Percentiles rank a stretch among this genome's conserved stretches.
phyloP scores from a whole-genome alignment of 1,140 invertebrate species.

The Euborellia annulipes region DNA sequence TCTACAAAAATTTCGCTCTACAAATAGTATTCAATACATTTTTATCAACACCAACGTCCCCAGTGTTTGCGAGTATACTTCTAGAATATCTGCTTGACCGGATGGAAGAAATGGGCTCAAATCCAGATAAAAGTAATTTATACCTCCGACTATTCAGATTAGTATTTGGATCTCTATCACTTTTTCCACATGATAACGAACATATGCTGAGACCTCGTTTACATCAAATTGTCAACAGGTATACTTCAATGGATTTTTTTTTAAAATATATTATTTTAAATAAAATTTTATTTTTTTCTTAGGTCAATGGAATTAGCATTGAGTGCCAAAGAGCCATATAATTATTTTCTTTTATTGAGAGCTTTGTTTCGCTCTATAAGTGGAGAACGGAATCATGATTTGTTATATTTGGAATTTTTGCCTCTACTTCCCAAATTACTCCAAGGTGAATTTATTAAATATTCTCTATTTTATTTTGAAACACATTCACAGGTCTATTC shows the following conservation, averaged over 20 bases:
- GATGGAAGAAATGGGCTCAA: slow-evolving; percentile 96
- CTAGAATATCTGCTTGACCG: slow-evolving; percentile 87
- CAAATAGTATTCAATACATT: slow-evolving; percentile 95
- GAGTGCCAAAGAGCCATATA: slow-evolving; percentile 93
- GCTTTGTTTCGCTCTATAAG: slow-evolving; percentile 86
- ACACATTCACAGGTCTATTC: too few species aligned
- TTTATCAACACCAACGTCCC: slow-evolving; percentile 83
- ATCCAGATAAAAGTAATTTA: slow-evolving; percentile 78
- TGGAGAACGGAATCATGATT: slow-evolving; percentile 82
- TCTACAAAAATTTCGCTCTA: slow-evolving; percentile 79
- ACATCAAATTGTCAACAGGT: slow-evolving; percentile 83
- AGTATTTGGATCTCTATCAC: slow-evolving; percentile 92
- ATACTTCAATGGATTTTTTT: slow-evolving; percentile 5
- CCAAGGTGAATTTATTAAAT: slow-evolving; percentile 40
- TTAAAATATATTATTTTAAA: too few species aligned
- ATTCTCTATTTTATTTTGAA: too few species aligned
- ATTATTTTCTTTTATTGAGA: slow-evolving; percentile 80
- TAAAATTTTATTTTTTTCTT: slow-evolving; percentile 3
- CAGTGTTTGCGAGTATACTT: slow-evolving; percentile 90
- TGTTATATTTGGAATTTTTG: slow-evolving; percentile 94
- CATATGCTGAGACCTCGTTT: slow-evolving; percentile 92
- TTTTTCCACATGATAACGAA: slow-evolving; percentile 91
- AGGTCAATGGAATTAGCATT: slow-evolving; percentile 93
- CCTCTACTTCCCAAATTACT: slow-evolving; percentile 86
- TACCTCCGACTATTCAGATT: slow-evolving; percentile 91